Evolutionary conservation across 2,888 invertebrate genomes (phyloP), one percentile per base, ranked within the genome.

Genomic region (Lithosia quadra): DNA sequence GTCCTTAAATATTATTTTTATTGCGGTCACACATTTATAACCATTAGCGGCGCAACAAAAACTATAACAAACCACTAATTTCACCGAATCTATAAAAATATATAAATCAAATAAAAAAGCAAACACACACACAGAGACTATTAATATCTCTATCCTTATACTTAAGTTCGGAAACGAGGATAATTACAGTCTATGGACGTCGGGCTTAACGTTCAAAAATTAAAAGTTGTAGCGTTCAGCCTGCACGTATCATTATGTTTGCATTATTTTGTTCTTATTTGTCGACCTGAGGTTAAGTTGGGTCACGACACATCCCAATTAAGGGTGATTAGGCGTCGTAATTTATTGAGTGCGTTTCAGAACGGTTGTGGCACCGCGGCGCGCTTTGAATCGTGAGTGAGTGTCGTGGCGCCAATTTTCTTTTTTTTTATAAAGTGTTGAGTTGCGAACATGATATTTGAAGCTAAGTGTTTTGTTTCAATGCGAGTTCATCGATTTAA

Each of bases 61-160:
- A 91, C 88, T 78, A 85, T 86, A 86, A 89, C 84, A 92, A 83
- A 91, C 92, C 92, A 80, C 88, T 90, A 91, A 94, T 93, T 92
- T 91, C 84, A 88, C 88, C 84, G 84, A 91, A 90, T 90, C 89
- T 91, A 92, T 91, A 92, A 92, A 91, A 89, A 85, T 85, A 90
- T 90, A 92, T 92, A 94, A 93, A 94, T 92, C 90, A 92, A 89
- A 87, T 87, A 93, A 93, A 70, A 92, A 92, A 91, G 88, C 89
- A 92, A 93, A 94, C 86, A 86, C 77, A 67, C 67, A 68, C 63
- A 68, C 75, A 79, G 74, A 75, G 81, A 86, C 90, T 91, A 94
- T 94, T 94, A 94, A 94, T 94, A 94, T 93, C 93, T 94, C 91
- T 93, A 94, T 94, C 93, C 93, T 88, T 93, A 92, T 94, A 93